A percentile compares a stretch with the other conserved stretches of the same genome.
These are phyloP conservation scores for Phaethornis superciliosus DNA, from an alignment of 2,113 vertebrate genomes.

Conservation along the genomic window DNA sequence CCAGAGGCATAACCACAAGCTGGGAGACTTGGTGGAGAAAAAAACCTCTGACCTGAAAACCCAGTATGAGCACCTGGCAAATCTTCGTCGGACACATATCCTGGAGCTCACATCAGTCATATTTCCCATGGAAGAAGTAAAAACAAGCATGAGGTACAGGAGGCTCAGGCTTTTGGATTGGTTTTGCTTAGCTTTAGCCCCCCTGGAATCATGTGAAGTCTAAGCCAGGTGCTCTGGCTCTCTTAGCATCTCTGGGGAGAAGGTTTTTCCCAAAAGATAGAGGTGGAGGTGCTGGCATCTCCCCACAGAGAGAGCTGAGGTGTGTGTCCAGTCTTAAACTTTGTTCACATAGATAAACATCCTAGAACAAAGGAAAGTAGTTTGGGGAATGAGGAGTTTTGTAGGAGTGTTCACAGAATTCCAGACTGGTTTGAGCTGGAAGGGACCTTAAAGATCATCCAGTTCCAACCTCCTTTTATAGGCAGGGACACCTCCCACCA, in stretches of 20 bases:
- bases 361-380: background rate
- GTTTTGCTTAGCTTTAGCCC: background rate
- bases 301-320: background rate
- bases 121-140: constrained; percentile 92
- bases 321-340: background rate
- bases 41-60: constrained; percentile 80
- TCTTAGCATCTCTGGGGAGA: background rate
- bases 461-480: no score
- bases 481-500: no score
- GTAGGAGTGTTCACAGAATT: background rate
- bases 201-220: background rate
- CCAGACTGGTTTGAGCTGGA: no score
- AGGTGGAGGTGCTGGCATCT: background rate
- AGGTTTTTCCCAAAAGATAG: background rate
- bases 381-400: background rate
- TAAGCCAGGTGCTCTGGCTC: background rate
- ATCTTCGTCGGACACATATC: constrained; percentile 83
- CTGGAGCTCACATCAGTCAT: constrained; percentile 91
- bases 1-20: constrained; percentile 87
- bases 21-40: constrained; percentile 88
- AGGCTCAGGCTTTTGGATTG: background rate
- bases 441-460: no score
- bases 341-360: background rate
- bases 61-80: constrained; percentile 82
- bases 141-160: constrained; percentile 86